phyloP scores from a whole-genome alignment of 2,888 invertebrate species.

The Herminia tarsipennalis region DNA sequence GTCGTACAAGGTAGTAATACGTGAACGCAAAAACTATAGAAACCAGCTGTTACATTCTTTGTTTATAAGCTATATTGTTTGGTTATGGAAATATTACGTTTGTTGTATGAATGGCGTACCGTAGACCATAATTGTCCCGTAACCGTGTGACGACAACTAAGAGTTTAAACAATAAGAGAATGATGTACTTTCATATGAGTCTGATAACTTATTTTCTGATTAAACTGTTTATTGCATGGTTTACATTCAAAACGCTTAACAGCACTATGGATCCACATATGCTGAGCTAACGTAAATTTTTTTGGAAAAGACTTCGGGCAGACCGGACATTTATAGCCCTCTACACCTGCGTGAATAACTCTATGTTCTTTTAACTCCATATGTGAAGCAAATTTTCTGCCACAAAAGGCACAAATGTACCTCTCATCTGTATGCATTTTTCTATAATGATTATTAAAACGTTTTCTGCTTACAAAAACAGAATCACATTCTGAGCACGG shows the following conservation, averaged over 20 bases:
- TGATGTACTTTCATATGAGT: conserved; percentile 50
- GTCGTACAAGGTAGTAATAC: too few species aligned
- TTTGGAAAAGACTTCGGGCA: conserved; percentile 81
- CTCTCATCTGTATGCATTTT: conserved; percentile 63
- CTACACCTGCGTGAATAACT: conserved; percentile 79
- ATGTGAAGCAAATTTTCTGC: conserved; percentile 59
- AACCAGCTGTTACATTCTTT: too few species aligned
- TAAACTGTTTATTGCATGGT: conserved; percentile 68
- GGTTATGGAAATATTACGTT: too few species aligned
- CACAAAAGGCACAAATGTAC: conserved; percentile 63
- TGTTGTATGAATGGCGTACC: too few species aligned
- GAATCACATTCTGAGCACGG: conserved; percentile 65
- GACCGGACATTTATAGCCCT: conserved; percentile 68
- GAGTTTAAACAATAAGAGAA: neutral
- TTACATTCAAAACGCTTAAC: conserved; percentile 63
- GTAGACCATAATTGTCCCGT: too few species aligned
- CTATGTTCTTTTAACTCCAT: conserved; percentile 68
- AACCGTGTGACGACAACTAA: too few species aligned
- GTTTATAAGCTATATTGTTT: too few species aligned
- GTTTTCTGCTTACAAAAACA: conserved; percentile 54
- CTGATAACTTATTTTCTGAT: conserved; percentile 63
- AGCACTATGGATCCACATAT: conserved; percentile 74
- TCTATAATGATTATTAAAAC: conserved; percentile 67
- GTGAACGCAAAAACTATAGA: too few species aligned
- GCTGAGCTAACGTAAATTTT: conserved; percentile 70